Conservation (phyloP, 2,888 invertebrate genomes). For the Brenthis ino region DNA sequence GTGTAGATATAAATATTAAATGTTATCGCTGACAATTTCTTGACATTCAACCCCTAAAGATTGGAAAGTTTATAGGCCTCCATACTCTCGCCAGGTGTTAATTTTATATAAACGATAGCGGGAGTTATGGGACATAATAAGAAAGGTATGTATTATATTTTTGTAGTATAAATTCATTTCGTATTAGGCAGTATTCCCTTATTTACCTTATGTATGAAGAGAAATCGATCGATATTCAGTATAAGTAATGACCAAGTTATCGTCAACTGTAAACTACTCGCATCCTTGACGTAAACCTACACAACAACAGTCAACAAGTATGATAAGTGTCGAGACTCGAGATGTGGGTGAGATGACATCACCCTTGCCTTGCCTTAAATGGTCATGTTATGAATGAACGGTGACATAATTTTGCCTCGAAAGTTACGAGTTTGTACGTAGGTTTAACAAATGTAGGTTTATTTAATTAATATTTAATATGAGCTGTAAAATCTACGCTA, state of each 20-base stretch:
- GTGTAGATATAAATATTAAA: no score
- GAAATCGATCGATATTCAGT: neutral
- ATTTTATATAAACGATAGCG: no score
- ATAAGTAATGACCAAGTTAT: neutral
- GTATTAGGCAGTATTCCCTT: neutral
- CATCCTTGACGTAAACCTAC: conserved; percentile 38
- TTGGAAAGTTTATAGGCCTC: no score
- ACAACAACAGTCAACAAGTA: conserved; percentile 29
- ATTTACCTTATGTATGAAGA: neutral
- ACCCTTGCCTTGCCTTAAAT: conserved; percentile 38
- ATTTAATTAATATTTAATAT: neutral
- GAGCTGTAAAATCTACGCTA: no score
- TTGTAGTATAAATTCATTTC: neutral
- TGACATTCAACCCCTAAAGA: no score
- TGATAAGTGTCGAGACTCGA: conserved; percentile 13
- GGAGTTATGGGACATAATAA: no score
- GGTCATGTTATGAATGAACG: conserved; percentile 35
- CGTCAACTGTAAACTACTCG: conserved; percentile 20
- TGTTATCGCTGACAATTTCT: no score
- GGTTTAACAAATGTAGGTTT: neutral
- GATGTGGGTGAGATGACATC: conserved; percentile 42
- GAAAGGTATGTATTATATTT: no score
- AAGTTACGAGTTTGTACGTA: neutral
- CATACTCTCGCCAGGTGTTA: no score
- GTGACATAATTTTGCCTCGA: conserved; percentile 31